These are phyloP conservation scores for Peromyscus aztecus DNA, from an alignment of 2,797 vertebrate species.

Conservation along the genomic window DNA sequence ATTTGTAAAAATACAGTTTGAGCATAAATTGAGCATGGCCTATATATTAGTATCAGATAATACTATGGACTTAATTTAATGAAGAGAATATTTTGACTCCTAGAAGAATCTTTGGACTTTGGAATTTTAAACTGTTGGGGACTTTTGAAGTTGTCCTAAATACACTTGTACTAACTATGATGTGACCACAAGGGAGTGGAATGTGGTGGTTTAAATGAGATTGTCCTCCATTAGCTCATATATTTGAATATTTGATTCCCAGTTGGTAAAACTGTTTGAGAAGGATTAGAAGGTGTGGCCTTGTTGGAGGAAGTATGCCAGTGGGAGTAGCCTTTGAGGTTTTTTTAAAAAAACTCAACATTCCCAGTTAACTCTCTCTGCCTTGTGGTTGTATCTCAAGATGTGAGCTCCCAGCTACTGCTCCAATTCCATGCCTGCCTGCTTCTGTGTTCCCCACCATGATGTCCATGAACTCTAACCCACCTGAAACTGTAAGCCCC, in stretches of 20 bases:
- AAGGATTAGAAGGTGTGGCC: not conserved
- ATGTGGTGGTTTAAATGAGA: not conserved
- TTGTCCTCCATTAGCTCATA: not conserved
- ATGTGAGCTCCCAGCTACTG: not conserved
- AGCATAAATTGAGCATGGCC: not conserved
- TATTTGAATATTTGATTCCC: not conserved
- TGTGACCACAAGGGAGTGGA: not conserved
- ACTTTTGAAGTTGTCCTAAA: not conserved
- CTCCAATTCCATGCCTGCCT: not conserved
- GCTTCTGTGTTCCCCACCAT: not conserved
- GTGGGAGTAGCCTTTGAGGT: not conserved
- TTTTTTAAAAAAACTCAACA: not conserved
- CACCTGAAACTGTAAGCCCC: not conserved
- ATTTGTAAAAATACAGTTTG: slow-evolving; percentile 16
- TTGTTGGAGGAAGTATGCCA: not conserved
- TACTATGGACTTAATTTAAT: not conserved
- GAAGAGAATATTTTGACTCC: not conserved
- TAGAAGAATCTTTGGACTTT: not conserved
- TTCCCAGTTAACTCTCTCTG: not conserved
- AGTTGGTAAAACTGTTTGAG: not conserved
- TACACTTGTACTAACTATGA: not conserved
- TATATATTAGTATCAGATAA: slow-evolving; percentile 20
- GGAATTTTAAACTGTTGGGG: not conserved
- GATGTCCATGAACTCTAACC: not conserved
- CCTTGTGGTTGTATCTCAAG: not conserved